Conservation (phyloP, 1,140 invertebrate genomes). For the Drosophila cardini region DNA sequence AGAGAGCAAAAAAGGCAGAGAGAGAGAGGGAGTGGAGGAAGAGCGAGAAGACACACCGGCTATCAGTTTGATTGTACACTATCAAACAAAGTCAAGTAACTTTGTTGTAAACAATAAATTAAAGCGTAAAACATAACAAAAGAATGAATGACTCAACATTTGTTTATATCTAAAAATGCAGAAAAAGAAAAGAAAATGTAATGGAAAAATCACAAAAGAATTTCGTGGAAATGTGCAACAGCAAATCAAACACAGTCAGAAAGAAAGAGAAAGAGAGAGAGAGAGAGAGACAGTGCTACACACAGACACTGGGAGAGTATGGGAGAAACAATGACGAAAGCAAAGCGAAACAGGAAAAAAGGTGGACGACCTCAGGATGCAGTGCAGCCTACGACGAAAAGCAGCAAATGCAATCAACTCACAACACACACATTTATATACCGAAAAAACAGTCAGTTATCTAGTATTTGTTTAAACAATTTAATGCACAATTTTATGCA, state of each 20-base stretch:
- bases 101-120: constrained; percentile 30
- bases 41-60: constrained; percentile 3
- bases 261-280: background rate
- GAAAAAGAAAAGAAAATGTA: background rate
- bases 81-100: constrained; percentile 45
- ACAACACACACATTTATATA: background rate
- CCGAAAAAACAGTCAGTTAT: background rate
- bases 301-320: background rate
- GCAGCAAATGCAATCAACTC: constrained; percentile 17
- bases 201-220: constrained; percentile 4
- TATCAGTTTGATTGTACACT: constrained; percentile 31
- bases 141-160: constrained; percentile 3
- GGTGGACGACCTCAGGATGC: constrained; percentile 72
- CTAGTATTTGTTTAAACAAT: background rate
- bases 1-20: background rate
- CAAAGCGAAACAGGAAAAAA: constrained; percentile 56
- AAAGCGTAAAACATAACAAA: constrained; percentile 21
- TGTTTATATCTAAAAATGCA: constrained; percentile 8
- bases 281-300: background rate
- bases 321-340: constrained; percentile 52
- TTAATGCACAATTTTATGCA: constrained; percentile 30
- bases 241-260: constrained; percentile 14
- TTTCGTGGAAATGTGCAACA: constrained; percentile 14
- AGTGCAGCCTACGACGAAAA: constrained; percentile 8
- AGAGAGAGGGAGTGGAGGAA: background rate